These are phyloP conservation scores for Pangasius sanitwongsei DNA, from an alignment of 2,797 vertebrate genomes.

Conservation along the genomic window DNA sequence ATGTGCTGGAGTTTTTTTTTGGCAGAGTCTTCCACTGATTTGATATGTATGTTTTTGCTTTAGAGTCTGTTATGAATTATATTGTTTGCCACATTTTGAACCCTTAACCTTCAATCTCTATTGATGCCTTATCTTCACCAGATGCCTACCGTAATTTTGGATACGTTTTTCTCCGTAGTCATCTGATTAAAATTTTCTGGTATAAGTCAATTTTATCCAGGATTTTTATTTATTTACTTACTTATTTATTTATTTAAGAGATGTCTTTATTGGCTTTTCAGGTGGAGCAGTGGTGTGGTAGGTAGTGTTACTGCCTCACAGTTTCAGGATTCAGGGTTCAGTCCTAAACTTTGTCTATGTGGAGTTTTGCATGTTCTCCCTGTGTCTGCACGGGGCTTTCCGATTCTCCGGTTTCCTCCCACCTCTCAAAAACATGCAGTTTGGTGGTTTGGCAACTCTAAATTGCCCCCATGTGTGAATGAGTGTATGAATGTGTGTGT, in stretches of 20 bases:
- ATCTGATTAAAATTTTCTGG: neutral
- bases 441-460: neutral
- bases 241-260: neutral
- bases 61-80: neutral
- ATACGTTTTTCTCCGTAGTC: neutral
- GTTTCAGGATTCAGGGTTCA: neutral
- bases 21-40: neutral
- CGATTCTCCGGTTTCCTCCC: neutral
- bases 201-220: neutral
- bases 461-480: neutral
- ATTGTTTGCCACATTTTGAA: conserved; percentile 1
- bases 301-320: neutral
- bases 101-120: neutral
- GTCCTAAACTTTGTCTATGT: neutral
- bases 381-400: neutral
- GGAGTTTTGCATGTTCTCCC: neutral
- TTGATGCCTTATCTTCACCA: neutral
- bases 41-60: neutral
- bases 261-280: neutral
- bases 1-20: neutral
- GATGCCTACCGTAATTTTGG: neutral
- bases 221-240: neutral
- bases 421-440: neutral
- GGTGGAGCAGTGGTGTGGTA: neutral
- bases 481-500: neutral